phyloP scores from a whole-genome alignment of 2,888 invertebrate species.

The Rotaria magnacalcarata region DNA sequence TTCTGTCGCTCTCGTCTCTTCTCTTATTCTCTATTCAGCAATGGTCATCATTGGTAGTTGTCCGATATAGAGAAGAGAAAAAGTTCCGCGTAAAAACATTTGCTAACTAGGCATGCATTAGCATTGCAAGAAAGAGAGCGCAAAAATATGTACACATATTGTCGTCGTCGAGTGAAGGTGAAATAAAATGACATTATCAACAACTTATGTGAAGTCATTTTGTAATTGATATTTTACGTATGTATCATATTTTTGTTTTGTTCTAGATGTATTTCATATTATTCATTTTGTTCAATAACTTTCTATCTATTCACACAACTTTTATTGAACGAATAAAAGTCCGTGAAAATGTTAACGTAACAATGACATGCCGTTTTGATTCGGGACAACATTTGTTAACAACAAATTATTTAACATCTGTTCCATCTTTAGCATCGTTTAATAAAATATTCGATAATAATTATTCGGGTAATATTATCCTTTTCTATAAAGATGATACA shows the following conservation, averaged over 20 bases:
- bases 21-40: not conserved
- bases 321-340: not conserved
- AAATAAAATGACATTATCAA: not conserved
- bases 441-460: slow-evolving; percentile 5
- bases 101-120: not conserved
- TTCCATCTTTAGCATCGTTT: not conserved
- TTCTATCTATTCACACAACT: not conserved
- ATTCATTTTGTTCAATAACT: not conserved
- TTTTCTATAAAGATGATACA: slow-evolving; percentile 27
- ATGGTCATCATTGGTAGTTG: slow-evolving; percentile 22
- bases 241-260: not conserved
- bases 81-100: slow-evolving; percentile 22
- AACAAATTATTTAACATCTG: not conserved
- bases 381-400: not conserved
- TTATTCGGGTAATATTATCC: not conserved
- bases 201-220: not conserved
- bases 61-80: slow-evolving; percentile 15
- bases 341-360: slow-evolving; percentile 28
- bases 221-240: no score
- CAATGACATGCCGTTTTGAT: slow-evolving; percentile 13
- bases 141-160: not conserved
- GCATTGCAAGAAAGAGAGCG: not conserved
- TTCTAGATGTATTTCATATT: slow-evolving; percentile 16
- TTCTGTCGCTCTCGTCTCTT: not conserved
- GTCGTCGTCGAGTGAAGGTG: not conserved